Conservation (phyloP, 2,113 vertebrate genomes). For the Microtus pennsylvanicus region DNA sequence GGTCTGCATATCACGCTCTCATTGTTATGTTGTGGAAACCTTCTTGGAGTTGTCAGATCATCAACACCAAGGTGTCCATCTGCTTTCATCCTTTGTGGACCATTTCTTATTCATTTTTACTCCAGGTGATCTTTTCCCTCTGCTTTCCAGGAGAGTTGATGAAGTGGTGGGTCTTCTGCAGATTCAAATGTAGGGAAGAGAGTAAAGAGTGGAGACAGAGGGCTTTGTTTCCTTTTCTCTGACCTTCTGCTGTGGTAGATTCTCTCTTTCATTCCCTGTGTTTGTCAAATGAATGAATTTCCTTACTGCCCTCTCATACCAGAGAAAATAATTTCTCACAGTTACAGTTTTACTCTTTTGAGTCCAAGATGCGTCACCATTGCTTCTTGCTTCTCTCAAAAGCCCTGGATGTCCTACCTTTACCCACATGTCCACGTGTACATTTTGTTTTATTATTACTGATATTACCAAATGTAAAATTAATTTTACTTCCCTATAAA, state of each 20-base stretch:
- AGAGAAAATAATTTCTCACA: neutral
- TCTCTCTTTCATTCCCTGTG: neutral
- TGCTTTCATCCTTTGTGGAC: rapidly evolving
- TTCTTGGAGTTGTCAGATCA: neutral
- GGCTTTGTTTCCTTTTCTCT: neutral
- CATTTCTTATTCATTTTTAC: neutral
- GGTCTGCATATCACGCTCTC: too few species aligned
- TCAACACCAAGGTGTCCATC: neutral
- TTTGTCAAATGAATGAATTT: neutral
- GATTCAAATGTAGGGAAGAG: neutral
- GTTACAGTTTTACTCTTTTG: rapidly evolving
- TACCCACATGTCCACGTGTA: neutral
- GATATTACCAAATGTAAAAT: neutral
- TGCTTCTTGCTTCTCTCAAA: neutral
- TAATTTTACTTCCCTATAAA: neutral
- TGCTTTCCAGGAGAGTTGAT: too few species aligned
- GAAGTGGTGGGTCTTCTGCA: too few species aligned
- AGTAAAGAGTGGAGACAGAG: neutral
- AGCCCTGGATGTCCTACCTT: neutral
- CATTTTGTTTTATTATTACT: neutral
- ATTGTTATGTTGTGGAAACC: neutral
- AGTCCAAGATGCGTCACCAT: neutral
- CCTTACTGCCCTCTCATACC: neutral
- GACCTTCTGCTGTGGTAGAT: neutral
- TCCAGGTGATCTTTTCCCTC: neutral